phyloP scores from a whole-genome alignment of 2,888 invertebrate genomes.

The Oscheius sp. region DNA sequence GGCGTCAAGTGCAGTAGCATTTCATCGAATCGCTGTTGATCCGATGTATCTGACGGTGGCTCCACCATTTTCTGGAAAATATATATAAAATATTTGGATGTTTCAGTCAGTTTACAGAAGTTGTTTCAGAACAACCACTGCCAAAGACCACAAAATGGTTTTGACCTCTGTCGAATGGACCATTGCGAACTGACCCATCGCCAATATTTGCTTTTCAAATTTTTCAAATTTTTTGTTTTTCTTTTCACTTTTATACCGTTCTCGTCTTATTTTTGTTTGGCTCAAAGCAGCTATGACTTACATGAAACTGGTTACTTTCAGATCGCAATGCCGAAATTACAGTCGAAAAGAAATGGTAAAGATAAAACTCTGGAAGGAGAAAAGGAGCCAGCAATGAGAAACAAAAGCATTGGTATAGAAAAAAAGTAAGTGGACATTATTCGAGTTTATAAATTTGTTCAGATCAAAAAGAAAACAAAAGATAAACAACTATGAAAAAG shows the following conservation, averaged over 20 bases:
- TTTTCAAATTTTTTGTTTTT: not conserved
- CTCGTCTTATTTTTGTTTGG: no score
- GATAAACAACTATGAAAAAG: slow-evolving; percentile 16
- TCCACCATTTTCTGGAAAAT: slow-evolving; percentile 60
- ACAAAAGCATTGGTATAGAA: not conserved
- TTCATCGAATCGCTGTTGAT: slow-evolving; percentile 70
- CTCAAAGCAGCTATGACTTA: no score
- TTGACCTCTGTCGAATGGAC: not conserved
- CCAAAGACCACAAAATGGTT: not conserved
- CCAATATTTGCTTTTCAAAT: slow-evolving; percentile 1
- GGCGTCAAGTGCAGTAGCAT: slow-evolving; percentile 70
- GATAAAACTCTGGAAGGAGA: not conserved
- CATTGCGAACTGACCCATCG: not conserved
- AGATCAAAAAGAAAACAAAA: slow-evolving; percentile 24
- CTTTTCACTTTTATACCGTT: not conserved
- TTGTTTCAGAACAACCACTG: not conserved
- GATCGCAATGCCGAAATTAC: not conserved
- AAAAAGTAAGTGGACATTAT: not conserved
- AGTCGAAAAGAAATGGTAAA: not conserved
- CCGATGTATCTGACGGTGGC: slow-evolving; percentile 67
- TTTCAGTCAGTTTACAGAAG: not conserved
- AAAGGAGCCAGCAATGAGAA: not conserved
- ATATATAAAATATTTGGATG: not conserved
- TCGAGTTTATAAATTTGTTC: not conserved
- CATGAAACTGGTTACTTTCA: no score